phyloP scores from a whole-genome alignment of 2,797 vertebrate species.

The Periparus ater region DNA sequence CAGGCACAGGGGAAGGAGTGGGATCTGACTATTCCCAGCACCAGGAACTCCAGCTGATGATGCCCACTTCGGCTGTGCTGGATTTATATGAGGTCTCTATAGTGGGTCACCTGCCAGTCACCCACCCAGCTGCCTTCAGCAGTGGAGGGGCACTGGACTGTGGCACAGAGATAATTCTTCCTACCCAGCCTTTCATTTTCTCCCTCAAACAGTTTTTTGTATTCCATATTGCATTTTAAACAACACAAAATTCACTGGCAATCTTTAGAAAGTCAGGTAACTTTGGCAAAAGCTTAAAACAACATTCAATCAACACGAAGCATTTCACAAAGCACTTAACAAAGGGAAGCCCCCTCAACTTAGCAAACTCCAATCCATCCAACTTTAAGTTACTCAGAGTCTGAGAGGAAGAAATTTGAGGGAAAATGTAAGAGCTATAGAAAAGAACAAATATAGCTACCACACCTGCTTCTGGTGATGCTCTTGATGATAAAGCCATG shows the following conservation, averaged over 20 bases:
- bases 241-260: neutral
- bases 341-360: neutral
- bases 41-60: neutral
- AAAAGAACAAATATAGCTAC: neutral
- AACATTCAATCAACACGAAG: neutral
- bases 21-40: neutral
- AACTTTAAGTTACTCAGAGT: neutral
- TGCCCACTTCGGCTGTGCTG: neutral
- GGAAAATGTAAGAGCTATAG: rapidly evolving
- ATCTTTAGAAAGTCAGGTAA: neutral
- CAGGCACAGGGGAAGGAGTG: neutral
- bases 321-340: neutral
- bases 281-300: neutral
- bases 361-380: neutral
- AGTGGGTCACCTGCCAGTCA: neutral
- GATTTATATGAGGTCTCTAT: neutral
- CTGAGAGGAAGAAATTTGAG: neutral
- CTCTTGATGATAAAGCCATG: rapidly evolving
- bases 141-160: neutral
- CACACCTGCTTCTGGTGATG: rapidly evolving
- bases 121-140: neutral
- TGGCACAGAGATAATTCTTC: neutral
- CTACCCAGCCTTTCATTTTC: neutral
- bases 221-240: neutral
- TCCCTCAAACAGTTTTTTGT: neutral